Evolutionary conservation across 2,888 invertebrate species (phyloP).

Genomic region (Mesoligia furuncula): DNA sequence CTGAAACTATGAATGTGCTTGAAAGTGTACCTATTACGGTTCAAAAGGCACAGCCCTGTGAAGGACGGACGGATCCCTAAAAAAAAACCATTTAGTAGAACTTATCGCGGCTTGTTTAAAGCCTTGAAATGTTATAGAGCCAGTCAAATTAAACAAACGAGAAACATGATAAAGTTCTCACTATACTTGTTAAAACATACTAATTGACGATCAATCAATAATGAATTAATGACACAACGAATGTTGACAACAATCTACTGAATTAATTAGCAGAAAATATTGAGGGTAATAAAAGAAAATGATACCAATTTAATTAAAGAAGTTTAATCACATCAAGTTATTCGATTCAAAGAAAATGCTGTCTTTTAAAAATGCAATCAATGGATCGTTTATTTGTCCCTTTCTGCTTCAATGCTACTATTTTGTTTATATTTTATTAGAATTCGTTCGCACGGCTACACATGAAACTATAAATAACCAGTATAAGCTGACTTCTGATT

Average conservation of each 20-base stretch:
- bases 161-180: background rate
- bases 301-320: conserved; percentile 2
- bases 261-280: background rate
- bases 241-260: no score
- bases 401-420: background rate
- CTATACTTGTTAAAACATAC: background rate
- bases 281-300: background rate
- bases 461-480: no score
- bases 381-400: background rate
- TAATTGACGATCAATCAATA: background rate
- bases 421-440: background rate
- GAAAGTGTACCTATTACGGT: background rate
- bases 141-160: background rate
- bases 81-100: background rate
- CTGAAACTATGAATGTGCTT: no score
- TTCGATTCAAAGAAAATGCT: background rate
- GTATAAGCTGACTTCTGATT: no score
- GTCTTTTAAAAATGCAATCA: background rate
- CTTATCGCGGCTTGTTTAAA: background rate
- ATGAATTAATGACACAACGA: background rate
- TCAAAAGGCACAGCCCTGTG: background rate
- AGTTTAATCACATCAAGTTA: background rate
- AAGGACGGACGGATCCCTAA: background rate
- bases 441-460: no score
- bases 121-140: background rate